Conservation (phyloP, 2,113 vertebrate species). For the Chaetura pelagica region DNA sequence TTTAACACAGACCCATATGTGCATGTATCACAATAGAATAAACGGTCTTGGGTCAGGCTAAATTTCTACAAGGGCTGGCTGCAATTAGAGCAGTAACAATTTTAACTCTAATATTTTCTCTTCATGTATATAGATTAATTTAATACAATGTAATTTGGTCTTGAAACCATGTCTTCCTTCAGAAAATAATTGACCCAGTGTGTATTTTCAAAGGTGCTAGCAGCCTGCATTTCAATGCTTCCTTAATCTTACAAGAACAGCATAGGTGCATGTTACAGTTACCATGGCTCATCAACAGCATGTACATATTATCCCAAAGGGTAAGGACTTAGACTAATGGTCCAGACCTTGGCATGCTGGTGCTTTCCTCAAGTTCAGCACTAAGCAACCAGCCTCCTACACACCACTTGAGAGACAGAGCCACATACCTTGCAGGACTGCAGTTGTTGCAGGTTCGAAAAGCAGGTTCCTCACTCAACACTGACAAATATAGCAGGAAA, state of each 20-base stretch:
- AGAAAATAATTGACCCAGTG: background rate
- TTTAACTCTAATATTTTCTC: background rate
- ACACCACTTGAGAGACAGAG: fast-evolving
- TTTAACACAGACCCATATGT: background rate
- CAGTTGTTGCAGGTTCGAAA: background rate
- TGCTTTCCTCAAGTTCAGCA: background rate
- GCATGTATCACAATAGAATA: background rate
- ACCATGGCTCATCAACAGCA: background rate
- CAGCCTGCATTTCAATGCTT: background rate
- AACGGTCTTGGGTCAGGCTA: background rate
- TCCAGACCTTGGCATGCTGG: fast-evolving
- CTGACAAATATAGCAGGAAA: background rate
- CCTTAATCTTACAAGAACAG: fast-evolving
- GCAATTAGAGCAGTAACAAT: background rate
- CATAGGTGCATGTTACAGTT: fast-evolving
- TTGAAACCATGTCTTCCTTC: background rate
- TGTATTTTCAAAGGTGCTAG: background rate
- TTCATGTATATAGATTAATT: background rate
- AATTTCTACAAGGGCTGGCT: background rate
- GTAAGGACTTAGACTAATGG: fast-evolving
- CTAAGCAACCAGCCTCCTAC: background rate
- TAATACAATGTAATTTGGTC: background rate
- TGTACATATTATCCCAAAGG: background rate
- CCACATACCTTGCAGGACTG: background rate
- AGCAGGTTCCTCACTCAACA: fast-evolving